Percentiles rank a stretch among this genome's conserved stretches.
Conservation (phyloP, 2,113 vertebrate genomes). For the Anthoscopus minutus region DNA sequence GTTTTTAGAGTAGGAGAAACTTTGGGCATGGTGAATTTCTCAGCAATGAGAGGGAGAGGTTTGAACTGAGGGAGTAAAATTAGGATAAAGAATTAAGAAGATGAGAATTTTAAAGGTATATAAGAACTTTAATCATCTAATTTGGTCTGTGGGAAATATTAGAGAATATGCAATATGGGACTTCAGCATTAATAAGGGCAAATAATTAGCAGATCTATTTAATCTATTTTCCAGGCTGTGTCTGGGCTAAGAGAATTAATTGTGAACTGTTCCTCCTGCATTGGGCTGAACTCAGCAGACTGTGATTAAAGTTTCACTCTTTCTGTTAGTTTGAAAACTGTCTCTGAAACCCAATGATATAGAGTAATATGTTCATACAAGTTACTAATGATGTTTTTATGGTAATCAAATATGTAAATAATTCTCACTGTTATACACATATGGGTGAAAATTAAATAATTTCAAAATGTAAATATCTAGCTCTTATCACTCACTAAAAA, state of each 20-base stretch:
- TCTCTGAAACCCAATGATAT: neutral
- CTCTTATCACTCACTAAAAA: neutral
- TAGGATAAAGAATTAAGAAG: neutral
- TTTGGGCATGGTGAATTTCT: neutral
- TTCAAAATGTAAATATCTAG: neutral
- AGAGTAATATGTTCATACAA: neutral
- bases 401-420: neutral
- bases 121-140: neutral
- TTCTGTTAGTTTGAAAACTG: neutral
- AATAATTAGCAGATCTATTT: neutral
- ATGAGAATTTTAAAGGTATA: neutral
- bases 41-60: neutral
- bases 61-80: neutral
- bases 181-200: neutral
- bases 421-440: neutral
- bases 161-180: neutral
- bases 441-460: neutral
- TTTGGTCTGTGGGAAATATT: neutral
- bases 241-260: neutral
- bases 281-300: neutral
- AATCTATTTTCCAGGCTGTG: neutral
- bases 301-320: neutral
- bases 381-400: neutral
- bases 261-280: neutral
- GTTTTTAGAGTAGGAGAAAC: neutral